phyloP scores from a whole-genome alignment of 2,888 invertebrate species.

The Scaptomyza caliginosa region DNA sequence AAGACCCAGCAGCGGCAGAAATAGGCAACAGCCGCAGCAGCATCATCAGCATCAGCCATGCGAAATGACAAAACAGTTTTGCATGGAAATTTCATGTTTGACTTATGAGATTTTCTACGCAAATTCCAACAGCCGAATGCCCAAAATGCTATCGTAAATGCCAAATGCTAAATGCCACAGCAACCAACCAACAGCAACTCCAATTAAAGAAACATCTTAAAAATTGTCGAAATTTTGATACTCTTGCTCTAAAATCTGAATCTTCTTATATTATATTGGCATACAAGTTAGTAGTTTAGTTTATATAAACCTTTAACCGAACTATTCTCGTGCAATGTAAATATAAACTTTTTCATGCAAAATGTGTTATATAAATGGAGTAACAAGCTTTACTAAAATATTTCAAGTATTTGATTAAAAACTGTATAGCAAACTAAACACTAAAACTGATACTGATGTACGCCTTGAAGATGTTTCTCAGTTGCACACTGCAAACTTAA shows the following conservation, averaged over 20 bases:
- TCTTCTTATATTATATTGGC: not conserved
- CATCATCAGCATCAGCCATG: constrained; percentile 2
- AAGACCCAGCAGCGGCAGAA: constrained; percentile 25
- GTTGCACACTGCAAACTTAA: constrained; percentile 27
- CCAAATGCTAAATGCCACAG: constrained; percentile 8
- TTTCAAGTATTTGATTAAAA: constrained; percentile 9
- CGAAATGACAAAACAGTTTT: constrained; percentile 73
- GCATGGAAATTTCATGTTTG: constrained; percentile 69
- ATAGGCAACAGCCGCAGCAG: not conserved
- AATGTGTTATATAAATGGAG: too few relatives aligned
- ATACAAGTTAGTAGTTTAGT: not conserved
- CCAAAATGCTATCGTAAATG: constrained; percentile 18
- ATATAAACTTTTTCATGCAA: not conserved
- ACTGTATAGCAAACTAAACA: not conserved
- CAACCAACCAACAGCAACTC: not conserved
- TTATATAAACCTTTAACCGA: too few relatives aligned
- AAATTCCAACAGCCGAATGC: constrained; percentile 57
- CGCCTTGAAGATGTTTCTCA: constrained; percentile 24
- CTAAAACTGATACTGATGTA: constrained; percentile 1
- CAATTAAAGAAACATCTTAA: not conserved
- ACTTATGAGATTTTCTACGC: constrained; percentile 75
- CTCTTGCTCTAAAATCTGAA: constrained; percentile 7
- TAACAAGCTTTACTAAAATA: not conserved
- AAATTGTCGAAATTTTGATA: constrained; percentile 23
- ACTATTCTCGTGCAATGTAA: too few relatives aligned